Conservation (phyloP, 1,140 invertebrate species). For the Hypsibius dujardini region DNA sequence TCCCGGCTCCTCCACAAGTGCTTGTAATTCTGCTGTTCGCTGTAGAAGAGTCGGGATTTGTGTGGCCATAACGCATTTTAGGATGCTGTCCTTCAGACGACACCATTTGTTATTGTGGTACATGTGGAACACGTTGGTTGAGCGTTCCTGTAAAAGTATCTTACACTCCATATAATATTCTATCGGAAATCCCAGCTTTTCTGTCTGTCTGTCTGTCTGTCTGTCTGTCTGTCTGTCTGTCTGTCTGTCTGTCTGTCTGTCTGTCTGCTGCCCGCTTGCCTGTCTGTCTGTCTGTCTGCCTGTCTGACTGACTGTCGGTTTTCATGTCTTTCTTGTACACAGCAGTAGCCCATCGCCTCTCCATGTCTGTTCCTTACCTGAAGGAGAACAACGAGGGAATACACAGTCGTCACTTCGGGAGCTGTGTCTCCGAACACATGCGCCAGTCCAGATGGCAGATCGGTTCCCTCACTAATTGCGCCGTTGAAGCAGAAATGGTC, state of each 20-base stretch:
- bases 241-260: too few species aligned
- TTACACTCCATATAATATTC: not conserved
- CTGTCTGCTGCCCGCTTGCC: too few species aligned
- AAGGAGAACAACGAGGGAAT: not conserved
- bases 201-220: too few species aligned
- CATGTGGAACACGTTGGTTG: not conserved
- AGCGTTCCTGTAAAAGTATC: conserved; percentile 3
- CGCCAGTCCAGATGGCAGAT: not conserved
- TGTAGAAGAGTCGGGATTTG: not conserved
- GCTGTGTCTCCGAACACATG: not conserved
- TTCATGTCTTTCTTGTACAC: too few species aligned
- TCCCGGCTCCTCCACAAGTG: not conserved
- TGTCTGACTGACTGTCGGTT: too few species aligned
- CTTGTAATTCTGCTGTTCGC: not conserved
- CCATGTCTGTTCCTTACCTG: not conserved
- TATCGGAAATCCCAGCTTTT: too few species aligned
- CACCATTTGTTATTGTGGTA: not conserved
- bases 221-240: too few species aligned
- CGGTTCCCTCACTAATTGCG: not conserved
- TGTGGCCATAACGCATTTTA: not conserved
- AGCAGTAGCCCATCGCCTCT: too few species aligned
- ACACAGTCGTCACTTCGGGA: not conserved
- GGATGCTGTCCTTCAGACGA: not conserved
- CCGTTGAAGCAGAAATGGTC: not conserved
- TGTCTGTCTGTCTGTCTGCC: too few species aligned